Base-by-base conservation (phyloP, 2,888 invertebrate species). In the Agriotes lineatus region DNA sequence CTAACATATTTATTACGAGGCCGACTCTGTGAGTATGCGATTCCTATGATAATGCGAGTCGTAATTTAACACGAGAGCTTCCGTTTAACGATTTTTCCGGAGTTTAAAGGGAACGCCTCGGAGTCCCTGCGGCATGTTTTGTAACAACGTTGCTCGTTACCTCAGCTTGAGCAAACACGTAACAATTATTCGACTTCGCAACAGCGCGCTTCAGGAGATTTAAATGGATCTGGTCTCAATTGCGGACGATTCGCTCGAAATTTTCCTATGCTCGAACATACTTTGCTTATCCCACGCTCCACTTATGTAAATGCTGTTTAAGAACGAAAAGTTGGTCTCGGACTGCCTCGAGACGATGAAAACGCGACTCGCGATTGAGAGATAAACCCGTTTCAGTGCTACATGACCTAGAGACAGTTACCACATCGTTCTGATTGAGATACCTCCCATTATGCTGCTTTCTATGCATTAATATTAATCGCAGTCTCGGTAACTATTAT, bases 291-390 rank as follows among this genome's bases (percentile, higher is more conserved):
- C 63, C 44, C 63, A 64, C 54, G 63, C 56, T 63, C 63, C 37
- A 63, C 63, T 64, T 64, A 57, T 56, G 63, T 57, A 57, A 64
- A 56, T 45, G 7, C 56, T 39, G 20, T 20, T 64, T 64, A 44
- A 42, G 33, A 44, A 63, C 20, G 56, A 56, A 64, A 56, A 42
- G 56, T 56, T 64, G 42, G 35, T 45, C 54, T 44, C 22, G 18
- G 37, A 56, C 35, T 56, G 56, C 63, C 44, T 33, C 33, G 16
- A 52, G 52, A n/a, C n/a, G n/a, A 52, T 52, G 52, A 52, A 52
- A 52, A 52, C 33, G 52, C 33, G 18, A 52, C 33, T 52, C 2
- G 52, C 33, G 33, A 52, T 33, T 30, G 33, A 33, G 9, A 52
- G 52, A 52, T 52, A 52, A 48, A 52, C 52, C 16, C 52, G 16